Evolutionary conservation across 2,888 invertebrate genomes (phyloP).

Genomic region (Germaria angustata): DNA sequence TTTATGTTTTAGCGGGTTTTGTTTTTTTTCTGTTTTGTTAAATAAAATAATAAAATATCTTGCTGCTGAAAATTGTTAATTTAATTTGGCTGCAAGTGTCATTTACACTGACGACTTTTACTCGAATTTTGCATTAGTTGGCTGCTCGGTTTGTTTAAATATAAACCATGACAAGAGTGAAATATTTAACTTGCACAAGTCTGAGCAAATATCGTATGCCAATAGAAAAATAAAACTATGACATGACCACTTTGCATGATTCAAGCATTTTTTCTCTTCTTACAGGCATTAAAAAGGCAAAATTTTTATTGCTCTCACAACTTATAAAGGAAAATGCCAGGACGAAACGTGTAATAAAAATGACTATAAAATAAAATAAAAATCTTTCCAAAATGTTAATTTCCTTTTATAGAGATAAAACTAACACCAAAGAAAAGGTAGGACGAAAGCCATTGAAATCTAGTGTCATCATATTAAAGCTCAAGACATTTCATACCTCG

Average conservation of each 20-base stretch:
- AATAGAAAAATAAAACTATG: not conserved
- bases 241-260: too few relatives aligned
- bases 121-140: not conserved
- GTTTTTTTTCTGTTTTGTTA: too few relatives aligned
- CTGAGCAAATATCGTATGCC: conserved; percentile 14
- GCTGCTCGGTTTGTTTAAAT: conserved; percentile 18
- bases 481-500: conserved; percentile 47
- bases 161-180: conserved; percentile 51
- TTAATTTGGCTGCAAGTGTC: not conserved
- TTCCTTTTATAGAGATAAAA: not conserved
- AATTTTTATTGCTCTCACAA: conserved; percentile 28
- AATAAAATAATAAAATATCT: too few relatives aligned
- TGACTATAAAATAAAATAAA: conserved; percentile 22
- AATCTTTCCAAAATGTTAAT: conserved; percentile 6
- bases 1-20: not conserved
- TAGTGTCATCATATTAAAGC: conserved; percentile 41
- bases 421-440: not conserved
- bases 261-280: too few relatives aligned
- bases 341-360: not conserved
- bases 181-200: conserved; percentile 55
- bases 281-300: too few relatives aligned
- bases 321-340: not conserved
- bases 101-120: not conserved
- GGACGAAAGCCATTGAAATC: not conserved
- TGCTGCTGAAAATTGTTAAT: not conserved